Base-by-base conservation (phyloP, 1,140 invertebrate genomes). In the Drosophila nasuta region DNA sequence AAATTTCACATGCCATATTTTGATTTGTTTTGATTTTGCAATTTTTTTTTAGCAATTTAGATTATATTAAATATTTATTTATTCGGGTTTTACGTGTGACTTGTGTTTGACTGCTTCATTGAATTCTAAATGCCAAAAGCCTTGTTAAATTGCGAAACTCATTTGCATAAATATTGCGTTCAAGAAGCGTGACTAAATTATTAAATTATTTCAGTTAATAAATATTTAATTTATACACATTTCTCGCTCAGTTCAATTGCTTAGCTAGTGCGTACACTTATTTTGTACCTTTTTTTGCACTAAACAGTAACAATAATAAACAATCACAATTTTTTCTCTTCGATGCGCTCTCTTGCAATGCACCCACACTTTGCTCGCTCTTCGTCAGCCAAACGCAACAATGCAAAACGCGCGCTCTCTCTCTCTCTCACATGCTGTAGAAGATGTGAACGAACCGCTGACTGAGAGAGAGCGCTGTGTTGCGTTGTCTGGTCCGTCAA, bases 281-380 rank as follows among this genome's bases (percentile, higher is more conserved):
- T 10, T 38, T 10, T 38, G 35, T 38, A 10, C 10, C 2, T 10
- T 38, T 38, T 28, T 51, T 11, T 28, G 0, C 0, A 25, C 11
- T 13, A 11, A 45, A 45, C 25, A 52, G 43, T 43, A 45, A 45
- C 13, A 52, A 52, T 43, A 64, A 64, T 25, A 64, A 54, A 43
- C 20, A 28, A 35, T 52, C 35, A 3, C n/a, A 11, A 2, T 3
- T 25, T 25, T 25, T 25, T 48, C 65, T 67, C 54, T 67, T 33
- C 45, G 35, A 63, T 2, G 10, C 20, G 25, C 28, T 52, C 49
- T 52, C 5, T 52, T 28, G 3, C 7, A 56, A 5, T 20, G 43
- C 59, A 45, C 48, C 20, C 58, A 56, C 66, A 33, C 59, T 33
- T 3, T 13, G 1, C n/a, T 33, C 54, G 10, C 52, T 13, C 64